phyloP scores from a whole-genome alignment of 2,888 invertebrate species.

The Dinocampus coccinellae region DNA sequence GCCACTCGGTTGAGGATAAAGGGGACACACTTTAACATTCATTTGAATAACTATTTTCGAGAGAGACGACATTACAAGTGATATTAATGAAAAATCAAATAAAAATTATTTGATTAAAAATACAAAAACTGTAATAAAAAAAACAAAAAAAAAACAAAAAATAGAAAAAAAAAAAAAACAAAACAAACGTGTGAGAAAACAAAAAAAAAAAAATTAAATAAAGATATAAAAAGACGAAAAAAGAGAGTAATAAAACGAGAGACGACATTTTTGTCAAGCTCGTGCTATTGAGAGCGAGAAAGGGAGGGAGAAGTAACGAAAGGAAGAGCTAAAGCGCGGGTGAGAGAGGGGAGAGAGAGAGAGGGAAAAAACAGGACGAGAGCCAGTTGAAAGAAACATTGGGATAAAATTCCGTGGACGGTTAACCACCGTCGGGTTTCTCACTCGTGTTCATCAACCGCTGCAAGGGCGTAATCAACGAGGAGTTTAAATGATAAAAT shows the following conservation, averaged over 20 bases:
- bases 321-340: slow-evolving; percentile 24
- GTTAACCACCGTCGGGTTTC: slow-evolving; percentile 16
- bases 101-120: background rate
- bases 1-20: slow-evolving; percentile 20
- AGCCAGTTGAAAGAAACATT: slow-evolving; percentile 14
- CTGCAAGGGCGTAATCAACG: background rate
- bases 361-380: background rate
- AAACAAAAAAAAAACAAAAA: too few relatives aligned
- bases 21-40: slow-evolving; percentile 2
- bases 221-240: too few relatives aligned
- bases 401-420: slow-evolving; percentile 14
- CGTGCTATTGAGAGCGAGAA: background rate
- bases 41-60: slow-evolving; percentile 7
- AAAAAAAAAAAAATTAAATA: background rate
- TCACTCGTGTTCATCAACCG: slow-evolving; percentile 21
- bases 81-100: background rate
- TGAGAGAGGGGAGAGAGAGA: slow-evolving; percentile 16
- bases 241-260: background rate
- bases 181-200: slow-evolving; percentile 8
- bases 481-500: slow-evolving; percentile 14
- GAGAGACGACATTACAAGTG: slow-evolving; percentile 2
- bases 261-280: slow-evolving; percentile 3
- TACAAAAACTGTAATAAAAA: background rate
- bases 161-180: too few relatives aligned
- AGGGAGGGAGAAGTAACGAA: background rate